phyloP scores from a whole-genome alignment of 1,140 invertebrate species.

The Pogonus chalceus region DNA sequence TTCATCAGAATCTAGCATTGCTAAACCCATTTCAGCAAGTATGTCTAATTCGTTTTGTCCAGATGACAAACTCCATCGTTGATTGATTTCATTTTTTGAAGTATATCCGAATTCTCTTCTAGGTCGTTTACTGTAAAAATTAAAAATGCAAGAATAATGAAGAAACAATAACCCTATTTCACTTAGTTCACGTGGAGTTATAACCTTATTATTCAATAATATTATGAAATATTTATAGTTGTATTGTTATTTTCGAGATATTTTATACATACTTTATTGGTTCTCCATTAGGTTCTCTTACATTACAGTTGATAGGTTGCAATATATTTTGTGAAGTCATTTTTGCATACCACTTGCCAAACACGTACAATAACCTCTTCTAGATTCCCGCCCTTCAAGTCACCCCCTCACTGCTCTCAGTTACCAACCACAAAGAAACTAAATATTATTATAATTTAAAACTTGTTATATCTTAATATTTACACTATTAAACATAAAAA shows the following conservation, averaged over 20 bases:
- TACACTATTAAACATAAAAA: no score
- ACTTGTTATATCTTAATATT: no score
- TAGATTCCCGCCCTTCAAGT: background rate
- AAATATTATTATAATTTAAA: no score
- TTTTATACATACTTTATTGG: background rate
- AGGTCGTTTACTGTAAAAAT: background rate
- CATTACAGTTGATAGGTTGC: background rate
- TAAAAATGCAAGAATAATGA: background rate
- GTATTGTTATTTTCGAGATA: background rate
- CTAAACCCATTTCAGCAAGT: conserved; percentile 33
- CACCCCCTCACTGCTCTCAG: no score
- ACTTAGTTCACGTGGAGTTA: background rate
- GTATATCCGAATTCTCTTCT: background rate
- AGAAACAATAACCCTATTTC: background rate
- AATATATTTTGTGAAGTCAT: conserved; percentile 3
- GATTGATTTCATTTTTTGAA: background rate
- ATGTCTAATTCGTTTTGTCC: conserved; percentile 5
- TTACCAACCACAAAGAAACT: no score
- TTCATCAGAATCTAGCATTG: conserved; percentile 33
- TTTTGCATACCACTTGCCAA: background rate
- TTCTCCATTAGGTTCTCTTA: background rate
- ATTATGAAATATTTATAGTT: background rate
- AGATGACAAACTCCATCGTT: conserved; percentile 4
- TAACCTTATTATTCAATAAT: background rate
- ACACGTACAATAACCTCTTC: background rate